Evolutionary conservation across 2,113 vertebrate species (phyloP).

Genomic region (Apistogramma diplotaenia): DNA sequence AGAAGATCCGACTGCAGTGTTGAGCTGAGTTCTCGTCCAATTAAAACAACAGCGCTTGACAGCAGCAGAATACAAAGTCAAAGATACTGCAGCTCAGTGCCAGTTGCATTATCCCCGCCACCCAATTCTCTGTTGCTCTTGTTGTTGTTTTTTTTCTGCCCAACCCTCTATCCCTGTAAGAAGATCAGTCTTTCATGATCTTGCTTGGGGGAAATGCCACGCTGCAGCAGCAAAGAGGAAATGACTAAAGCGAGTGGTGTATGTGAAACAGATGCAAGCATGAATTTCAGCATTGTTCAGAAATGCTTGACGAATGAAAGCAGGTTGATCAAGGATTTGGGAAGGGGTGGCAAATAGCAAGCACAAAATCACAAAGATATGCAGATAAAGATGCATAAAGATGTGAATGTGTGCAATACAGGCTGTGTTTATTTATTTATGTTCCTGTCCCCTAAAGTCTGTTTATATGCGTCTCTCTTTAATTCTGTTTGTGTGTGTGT

Average conservation of each 20-base stretch:
- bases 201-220: background rate
- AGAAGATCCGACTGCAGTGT: constrained; percentile 38
- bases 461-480: constrained; percentile 25
- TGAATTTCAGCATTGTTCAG: background rate
- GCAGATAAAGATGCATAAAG: too few species aligned
- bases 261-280: background rate
- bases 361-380: too few species aligned
- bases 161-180: background rate
- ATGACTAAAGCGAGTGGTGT: background rate
- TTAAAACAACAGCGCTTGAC: constrained; percentile 62
- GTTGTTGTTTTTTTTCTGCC: background rate
- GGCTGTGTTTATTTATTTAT: constrained; percentile 22
- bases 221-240: background rate
- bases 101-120: background rate
- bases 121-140: background rate
- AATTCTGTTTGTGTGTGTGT: constrained; percentile 48
- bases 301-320: background rate
- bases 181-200: background rate
- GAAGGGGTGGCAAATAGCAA: background rate
- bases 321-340: background rate
- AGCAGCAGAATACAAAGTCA: constrained; percentile 46
- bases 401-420: background rate
- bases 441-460: constrained; percentile 28
- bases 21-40: constrained; percentile 48
- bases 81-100: constrained; percentile 25